Base-by-base conservation (phyloP, 2,888 invertebrate genomes). In the Lasioglossum vierecki region DNA sequence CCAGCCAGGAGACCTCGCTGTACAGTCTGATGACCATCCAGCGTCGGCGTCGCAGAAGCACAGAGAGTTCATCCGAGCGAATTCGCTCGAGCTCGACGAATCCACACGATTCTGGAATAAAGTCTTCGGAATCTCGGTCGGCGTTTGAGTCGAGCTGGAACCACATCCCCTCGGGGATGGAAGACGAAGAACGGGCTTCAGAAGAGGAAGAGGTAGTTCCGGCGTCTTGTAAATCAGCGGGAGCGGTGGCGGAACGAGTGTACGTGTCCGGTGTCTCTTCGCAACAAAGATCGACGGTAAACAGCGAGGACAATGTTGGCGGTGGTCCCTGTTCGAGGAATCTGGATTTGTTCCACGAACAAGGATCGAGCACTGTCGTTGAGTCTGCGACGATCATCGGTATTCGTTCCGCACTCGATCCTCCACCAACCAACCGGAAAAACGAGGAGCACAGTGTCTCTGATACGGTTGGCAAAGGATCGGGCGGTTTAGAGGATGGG, bases 201-300 rank as follows among this genome's bases (percentile, higher is more conserved):
- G 6, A 15, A 15, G 26, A 26, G 60, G 26, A 60, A 26, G 60
- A 60, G 26, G 11, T 4, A 5, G 15, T 6, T 22, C n/a, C 60
- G 71, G 0, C 26, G 41, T 72, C 72, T 39, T 75, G 60, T 82
- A 78, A 84, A 86, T 86, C 84, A 57, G 35, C 22, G 44, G 22
- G 0, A 18, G 44, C 30, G 39, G 44, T n/a, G 26, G 22, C 39
- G 49, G 53, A 30, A 57, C 35, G 39, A 66, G 26, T 53, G 35
- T 49, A 66, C 63, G 75, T 26, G n/a, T 13, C 39, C n/a, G 76
- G 60, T 30, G 66, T 41, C 35, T 35, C 49, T 18, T 53, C 68
- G 77, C 57, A 82, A 76, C 49, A 35, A 46, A 79, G 80, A 79
- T 77, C 83, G 44, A 74, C 63, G 60, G 49, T 44, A 44, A 72